Evolutionary conservation across 1,140 invertebrate species (phyloP).

Genomic region (Drosophila subpulchrella): DNA sequence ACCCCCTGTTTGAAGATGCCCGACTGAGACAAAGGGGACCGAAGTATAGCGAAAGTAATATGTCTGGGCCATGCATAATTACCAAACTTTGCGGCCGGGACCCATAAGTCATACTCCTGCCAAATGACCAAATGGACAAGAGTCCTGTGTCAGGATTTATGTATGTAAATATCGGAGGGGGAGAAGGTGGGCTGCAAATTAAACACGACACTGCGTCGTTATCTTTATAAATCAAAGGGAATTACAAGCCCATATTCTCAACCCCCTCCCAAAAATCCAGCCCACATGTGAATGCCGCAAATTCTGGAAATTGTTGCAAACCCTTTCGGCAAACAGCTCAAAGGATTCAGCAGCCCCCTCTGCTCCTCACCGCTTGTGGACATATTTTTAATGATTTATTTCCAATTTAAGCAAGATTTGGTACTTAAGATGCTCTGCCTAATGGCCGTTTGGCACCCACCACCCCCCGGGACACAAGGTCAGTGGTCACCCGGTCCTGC

Average conservation of each 20-base stretch:
- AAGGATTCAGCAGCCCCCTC: slow-evolving; percentile 9
- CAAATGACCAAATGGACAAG: slow-evolving; percentile 45
- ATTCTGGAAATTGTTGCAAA: slow-evolving; percentile 69
- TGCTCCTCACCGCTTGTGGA: not conserved
- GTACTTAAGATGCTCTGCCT: slow-evolving; percentile 68
- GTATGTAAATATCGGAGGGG: slow-evolving; percentile 40
- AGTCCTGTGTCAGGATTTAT: slow-evolving; percentile 57
- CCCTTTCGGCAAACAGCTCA: slow-evolving; percentile 56
- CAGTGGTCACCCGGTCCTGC: slow-evolving; percentile 34
- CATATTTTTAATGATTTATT: slow-evolving; percentile 84
- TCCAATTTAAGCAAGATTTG: slow-evolving; percentile 79
- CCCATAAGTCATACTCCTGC: slow-evolving; percentile 68
- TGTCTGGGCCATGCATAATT: slow-evolving; percentile 48
- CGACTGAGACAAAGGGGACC: slow-evolving; percentile 29
- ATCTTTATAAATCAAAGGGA: slow-evolving; percentile 83
- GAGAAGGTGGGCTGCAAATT: slow-evolving; percentile 57
- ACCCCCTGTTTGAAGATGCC: slow-evolving; percentile 31
- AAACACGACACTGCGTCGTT: slow-evolving; percentile 76
- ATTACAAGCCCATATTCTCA: slow-evolving; percentile 56
- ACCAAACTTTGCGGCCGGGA: slow-evolving; percentile 42
- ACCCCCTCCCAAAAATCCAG: slow-evolving; percentile 1
- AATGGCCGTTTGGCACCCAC: slow-evolving; percentile 45
- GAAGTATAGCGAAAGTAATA: slow-evolving; percentile 40
- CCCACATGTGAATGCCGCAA: slow-evolving; percentile 43
- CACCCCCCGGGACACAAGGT: slow-evolving; percentile 28